Percentiles rank a stretch among this genome's conserved stretches.
These are phyloP conservation scores for Brachylomia viminalis DNA, from an alignment of 2,888 invertebrate genomes.

Conservation along the genomic window DNA sequence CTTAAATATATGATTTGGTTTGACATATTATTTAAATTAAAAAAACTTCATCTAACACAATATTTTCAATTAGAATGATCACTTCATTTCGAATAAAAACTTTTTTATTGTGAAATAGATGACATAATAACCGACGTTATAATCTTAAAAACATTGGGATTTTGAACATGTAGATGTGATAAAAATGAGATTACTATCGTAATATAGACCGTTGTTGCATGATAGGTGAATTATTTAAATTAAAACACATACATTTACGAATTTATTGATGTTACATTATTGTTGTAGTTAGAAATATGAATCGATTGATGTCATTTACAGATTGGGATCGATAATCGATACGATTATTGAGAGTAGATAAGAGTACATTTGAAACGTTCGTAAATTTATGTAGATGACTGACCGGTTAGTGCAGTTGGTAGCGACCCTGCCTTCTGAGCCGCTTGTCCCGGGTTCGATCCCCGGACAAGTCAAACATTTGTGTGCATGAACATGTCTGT, in stretches of 20 bases:
- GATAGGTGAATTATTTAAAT: conserved; percentile 63
- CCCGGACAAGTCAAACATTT: no score
- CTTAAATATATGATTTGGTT: not conserved
- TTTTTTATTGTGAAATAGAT: conserved; percentile 26
- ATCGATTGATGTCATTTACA: conserved; percentile 27
- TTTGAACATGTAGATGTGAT: conserved; percentile 40
- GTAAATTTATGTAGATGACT: not conserved
- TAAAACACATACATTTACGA: conserved; percentile 44
- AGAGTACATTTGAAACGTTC: not conserved
- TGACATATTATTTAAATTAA: not conserved
- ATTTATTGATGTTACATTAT: conserved; percentile 48
- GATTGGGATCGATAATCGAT: conserved; percentile 47
- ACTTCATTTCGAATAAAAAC: conserved; percentile 33
- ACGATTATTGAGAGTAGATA: conserved; percentile 28
- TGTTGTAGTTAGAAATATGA: conserved; percentile 37
- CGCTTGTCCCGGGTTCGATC: no score
- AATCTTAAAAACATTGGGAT: conserved; percentile 44
- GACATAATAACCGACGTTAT: conserved; percentile 30
- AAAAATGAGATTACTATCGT: conserved; percentile 50
- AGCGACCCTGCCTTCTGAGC: no score
- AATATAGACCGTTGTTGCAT: conserved; percentile 24
- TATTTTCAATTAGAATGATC: conserved; percentile 25
- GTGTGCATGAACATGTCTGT: no score
- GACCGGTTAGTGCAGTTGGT: no score
- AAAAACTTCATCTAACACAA: conserved; percentile 10